These are phyloP conservation scores for Gnathonemus longibarbis DNA, from an alignment of 2,113 vertebrate genomes.

Conservation along the genomic window DNA sequence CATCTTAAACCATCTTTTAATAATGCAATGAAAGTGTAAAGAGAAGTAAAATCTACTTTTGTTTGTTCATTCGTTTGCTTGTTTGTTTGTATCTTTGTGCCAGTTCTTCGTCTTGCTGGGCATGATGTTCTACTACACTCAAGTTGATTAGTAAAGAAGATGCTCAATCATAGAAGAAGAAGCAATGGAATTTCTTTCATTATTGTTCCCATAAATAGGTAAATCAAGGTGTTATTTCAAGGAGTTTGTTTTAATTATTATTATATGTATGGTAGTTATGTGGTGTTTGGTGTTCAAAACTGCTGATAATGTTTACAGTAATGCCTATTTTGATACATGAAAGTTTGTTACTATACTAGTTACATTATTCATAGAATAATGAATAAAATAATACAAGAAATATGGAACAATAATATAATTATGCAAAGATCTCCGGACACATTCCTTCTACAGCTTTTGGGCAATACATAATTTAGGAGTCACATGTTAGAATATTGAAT, in stretches of 20 bases:
- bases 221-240: not conserved
- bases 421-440: not conserved
- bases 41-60: not conserved
- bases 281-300: not conserved
- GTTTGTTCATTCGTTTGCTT: not conserved
- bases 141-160: conserved; percentile 13
- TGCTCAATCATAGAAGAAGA: not conserved
- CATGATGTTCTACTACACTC: conserved; percentile 15
- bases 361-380: not conserved
- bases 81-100: not conserved
- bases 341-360: not conserved
- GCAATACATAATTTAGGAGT: not conserved
- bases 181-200: not conserved
- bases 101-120: conserved; percentile 26
- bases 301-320: not conserved
- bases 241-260: not conserved
- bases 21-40: not conserved
- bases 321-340: not conserved
- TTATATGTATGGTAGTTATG: not conserved
- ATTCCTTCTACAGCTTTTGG: not conserved
- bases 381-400: not conserved
- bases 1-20: not conserved
- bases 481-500: not conserved
- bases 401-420: not conserved
- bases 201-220: not conserved